Conservation (phyloP, 2,888 invertebrate species). For the Philopedon plagiatum region DNA sequence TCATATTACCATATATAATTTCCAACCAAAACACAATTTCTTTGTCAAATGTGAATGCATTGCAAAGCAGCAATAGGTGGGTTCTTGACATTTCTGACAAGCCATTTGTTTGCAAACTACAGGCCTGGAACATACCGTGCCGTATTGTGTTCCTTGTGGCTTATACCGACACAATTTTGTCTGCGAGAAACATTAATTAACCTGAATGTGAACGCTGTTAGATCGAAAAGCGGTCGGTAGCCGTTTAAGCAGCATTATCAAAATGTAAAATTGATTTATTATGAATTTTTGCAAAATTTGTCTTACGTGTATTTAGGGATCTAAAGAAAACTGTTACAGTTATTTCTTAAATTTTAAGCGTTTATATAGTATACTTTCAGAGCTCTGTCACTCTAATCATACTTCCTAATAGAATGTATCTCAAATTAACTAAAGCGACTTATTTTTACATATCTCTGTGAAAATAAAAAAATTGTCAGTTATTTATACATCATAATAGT, state of each 20-base stretch:
- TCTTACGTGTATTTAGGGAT: background rate
- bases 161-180: conserved; percentile 31
- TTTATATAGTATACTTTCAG: too few species aligned
- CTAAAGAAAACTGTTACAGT: too few species aligned
- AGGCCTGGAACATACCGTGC: conserved; percentile 17
- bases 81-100: conserved; percentile 28
- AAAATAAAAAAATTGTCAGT: too few species aligned
- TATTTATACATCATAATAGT: too few species aligned
- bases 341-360: too few species aligned
- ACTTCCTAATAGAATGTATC: too few species aligned
- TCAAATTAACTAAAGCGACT: too few species aligned
- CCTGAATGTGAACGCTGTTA: conserved; percentile 12
- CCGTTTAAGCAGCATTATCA: background rate
- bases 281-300: background rate
- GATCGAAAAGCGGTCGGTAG: background rate
- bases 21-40: background rate
- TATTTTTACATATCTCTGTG: too few species aligned
- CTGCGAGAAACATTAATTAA: conserved; percentile 24
- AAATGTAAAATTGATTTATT: conserved; percentile 7
- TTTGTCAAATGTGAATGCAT: background rate
- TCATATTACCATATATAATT: too few species aligned
- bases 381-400: too few species aligned
- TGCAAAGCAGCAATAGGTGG: conserved; percentile 24
- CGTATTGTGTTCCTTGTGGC: conserved; percentile 23
- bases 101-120: conserved; percentile 20